Evolutionary conservation across 2,888 invertebrate genomes (phyloP), one percentile per base, ranked within the genome.

Genomic region (Orthosia gracilis): DNA sequence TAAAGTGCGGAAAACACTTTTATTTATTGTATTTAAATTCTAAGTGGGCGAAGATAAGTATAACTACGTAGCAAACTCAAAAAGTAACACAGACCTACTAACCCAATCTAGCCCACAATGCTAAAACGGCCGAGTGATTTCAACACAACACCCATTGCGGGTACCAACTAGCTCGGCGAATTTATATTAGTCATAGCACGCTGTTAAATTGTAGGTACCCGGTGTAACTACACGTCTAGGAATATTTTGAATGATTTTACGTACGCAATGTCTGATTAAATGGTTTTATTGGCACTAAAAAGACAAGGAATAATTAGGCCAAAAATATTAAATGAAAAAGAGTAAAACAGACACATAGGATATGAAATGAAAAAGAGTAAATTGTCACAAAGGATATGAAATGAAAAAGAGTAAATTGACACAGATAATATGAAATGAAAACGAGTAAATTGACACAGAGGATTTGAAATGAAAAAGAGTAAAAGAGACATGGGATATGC

Each of bases 31-130:
- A 40, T 40, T 40, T 40, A 64, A 64, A 67, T 49, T 65, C 4
- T 31, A 68, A 65, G 66, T 69, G 13, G n/a, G 31, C 54, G 49
- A 59, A 55, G 62, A 59, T 79, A 68, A 71, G 40, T 78, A 54
- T 49, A 49, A 23, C 23, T 67, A 54, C 55, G 54, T 55, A 49
- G 57, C 50, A 23, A 65, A 57, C 69, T 73, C 52, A 71, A 57
- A 69, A 79, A 59, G 67, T 83, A 80, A 69, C 73, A 70, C 61
- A 77, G 85, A 76, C 86, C 85, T 82, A 86, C 82, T 85, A 77
- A 84, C 84, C 84, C 62, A 67, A 78, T 68, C 82, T 80, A 75
- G 71, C 82, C 78, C 55, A 85, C 76, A 86, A 82, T 58, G 49
- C 72, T 69, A 67, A 67, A 40, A 74, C 73, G 65, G 67, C 66